These are phyloP conservation scores for Botrylloides violaceus DNA, from an alignment of 23 tunicate species.

Conservation along the genomic window DNA sequence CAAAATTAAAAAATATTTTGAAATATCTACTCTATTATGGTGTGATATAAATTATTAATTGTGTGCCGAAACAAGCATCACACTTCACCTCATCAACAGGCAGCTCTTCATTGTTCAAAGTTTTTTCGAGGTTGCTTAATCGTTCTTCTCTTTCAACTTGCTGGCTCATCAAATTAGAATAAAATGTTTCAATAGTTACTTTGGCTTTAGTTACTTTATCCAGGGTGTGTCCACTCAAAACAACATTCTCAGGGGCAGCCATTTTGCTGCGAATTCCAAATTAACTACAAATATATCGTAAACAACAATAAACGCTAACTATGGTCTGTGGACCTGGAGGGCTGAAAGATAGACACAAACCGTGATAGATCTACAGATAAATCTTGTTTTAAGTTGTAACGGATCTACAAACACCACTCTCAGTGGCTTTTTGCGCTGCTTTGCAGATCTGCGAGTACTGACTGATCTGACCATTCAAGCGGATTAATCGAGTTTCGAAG, in stretches of 20 bases:
- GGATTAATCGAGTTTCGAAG: too few species aligned
- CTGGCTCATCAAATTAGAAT: conserved; percentile 87
- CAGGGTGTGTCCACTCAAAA: conserved; percentile 71
- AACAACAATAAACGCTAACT: too few species aligned
- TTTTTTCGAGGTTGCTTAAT: conserved; percentile 50
- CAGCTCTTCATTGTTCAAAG: conserved; percentile 55
- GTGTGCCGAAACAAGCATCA: too few species aligned
- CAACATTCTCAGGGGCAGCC: conserved; percentile 23
- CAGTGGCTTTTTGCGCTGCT: too few species aligned
- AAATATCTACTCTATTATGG: neutral
- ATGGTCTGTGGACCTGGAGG: too few species aligned
- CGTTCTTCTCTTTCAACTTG: conserved; percentile 91
- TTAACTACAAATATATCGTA: too few species aligned
- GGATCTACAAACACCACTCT: too few species aligned
- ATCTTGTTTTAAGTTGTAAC: too few species aligned
- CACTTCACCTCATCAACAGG: conserved; percentile 61
- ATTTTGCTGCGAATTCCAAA: conserved; percentile 15
- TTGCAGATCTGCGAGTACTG: too few species aligned
- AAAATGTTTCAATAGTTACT: conserved; percentile 94
- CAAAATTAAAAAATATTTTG: neutral
- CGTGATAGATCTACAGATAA: too few species aligned
- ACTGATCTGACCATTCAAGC: too few species aligned
- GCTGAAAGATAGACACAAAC: too few species aligned
- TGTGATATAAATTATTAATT: neutral
- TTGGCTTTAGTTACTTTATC: conserved; percentile 96